phyloP scores from a whole-genome alignment of 2,113 vertebrate genomes.

The Miniopterus natalensis region DNA sequence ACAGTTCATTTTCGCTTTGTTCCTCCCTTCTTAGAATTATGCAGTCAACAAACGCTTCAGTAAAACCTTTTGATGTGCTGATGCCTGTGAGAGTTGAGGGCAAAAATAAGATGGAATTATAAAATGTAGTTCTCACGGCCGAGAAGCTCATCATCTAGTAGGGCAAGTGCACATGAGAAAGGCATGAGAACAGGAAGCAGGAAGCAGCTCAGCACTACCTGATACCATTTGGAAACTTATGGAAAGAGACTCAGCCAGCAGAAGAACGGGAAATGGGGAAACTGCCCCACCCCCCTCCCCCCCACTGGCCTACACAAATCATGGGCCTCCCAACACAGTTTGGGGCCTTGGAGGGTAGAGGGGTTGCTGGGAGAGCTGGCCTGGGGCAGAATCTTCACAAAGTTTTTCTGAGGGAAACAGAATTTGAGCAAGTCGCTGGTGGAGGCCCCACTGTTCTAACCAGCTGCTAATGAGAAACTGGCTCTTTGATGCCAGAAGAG shows the following conservation, averaged over 20 bases:
- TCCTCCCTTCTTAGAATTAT: not conserved
- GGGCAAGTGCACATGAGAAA: not conserved
- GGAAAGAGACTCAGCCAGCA: not conserved
- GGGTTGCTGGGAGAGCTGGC: conserved; percentile 7
- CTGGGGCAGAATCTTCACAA: conserved; percentile 13
- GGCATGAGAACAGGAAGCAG: not conserved
- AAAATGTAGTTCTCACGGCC: not conserved
- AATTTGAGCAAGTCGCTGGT: not conserved
- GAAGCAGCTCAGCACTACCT: not conserved
- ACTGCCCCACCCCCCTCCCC: not conserved
- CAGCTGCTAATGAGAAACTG: conserved; percentile 56
- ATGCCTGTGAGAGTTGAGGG: not conserved
- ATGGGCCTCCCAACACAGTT: not conserved
- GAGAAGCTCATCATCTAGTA: not conserved
- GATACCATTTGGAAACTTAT: not conserved
- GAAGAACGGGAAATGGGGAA: not conserved
- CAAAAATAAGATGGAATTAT: not conserved
- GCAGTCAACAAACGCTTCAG: not conserved
- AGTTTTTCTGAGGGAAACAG: conserved; percentile 37
- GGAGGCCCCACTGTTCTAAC: not conserved
- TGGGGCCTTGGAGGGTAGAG: not conserved
- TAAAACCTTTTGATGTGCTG: not conserved
- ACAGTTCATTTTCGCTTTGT: conserved; percentile 19
- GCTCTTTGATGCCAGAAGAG: not conserved
- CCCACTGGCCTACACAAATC: not conserved